Evolutionary conservation across 1,140 invertebrate genomes (phyloP), one percentile per base, ranked within the genome.

Genomic region (Anastatus disparis): DNA sequence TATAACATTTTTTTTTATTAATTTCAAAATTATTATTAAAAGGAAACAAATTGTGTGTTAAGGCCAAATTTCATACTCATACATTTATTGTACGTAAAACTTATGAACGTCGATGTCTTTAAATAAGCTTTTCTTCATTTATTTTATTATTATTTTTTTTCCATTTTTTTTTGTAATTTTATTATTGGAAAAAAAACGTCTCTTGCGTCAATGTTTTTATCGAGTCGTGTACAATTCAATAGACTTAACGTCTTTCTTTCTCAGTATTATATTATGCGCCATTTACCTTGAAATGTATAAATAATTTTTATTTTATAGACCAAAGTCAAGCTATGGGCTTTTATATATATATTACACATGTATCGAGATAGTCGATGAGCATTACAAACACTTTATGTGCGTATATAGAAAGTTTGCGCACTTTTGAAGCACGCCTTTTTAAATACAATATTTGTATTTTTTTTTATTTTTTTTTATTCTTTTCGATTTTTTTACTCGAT

Each of bases 61-160:
- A 71, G 62, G 63, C 70, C 62, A 71, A 71, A 71, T 71, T 71
- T 65, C n/a, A 64, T 71, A 71, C 44, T 71, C 50, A 65, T 71
- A 71, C 70, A 65, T 71, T 71, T 65, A 71, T 71, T 71, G 70
- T 71, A 71, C 70, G 62, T 71, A 71, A 71, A 71, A 71, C 22
- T 71, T 59, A 56, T 66, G 53, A 65, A 71, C 53, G 62, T 66
- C 62, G 70, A 66, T 65, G 62, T 65, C 58, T 71, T 71, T 71
- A 66, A 59, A 66, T 71, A 65, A 66, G 29, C 35, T 65, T 71
- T 40, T 22, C 50, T 22, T 53, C 48, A 9, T 44, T 46, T 29
- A 24, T 53, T 53, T 63, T 53, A 22, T 35, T 48, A 10, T 46
- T 4, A 22, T 61, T 61, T 29, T 29, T 27, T 12, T 29, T 27